phyloP scores from a whole-genome alignment of 2,113 vertebrate genomes.

The Ailuropoda melanoleuca region DNA sequence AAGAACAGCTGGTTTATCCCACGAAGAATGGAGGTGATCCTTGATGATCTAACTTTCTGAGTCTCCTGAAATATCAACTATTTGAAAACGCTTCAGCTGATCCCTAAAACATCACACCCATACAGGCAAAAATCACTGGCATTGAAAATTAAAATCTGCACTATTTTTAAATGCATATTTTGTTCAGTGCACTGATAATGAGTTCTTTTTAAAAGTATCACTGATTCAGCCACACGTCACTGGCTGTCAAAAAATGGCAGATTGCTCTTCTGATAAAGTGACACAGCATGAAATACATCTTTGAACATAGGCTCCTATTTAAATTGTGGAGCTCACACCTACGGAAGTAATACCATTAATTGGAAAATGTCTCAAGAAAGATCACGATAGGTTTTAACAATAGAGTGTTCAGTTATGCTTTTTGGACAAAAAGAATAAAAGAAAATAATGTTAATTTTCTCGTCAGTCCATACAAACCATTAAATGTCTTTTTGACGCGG shows the following conservation, averaged over 20 bases:
- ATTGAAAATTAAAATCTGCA: background rate
- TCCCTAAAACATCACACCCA: background rate
- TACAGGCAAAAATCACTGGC: conserved; percentile 26
- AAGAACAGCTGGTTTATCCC: background rate
- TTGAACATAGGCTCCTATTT: background rate
- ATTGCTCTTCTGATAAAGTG: conserved; percentile 38
- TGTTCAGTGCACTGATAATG: conserved; percentile 20
- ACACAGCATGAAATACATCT: background rate
- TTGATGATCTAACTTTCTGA: background rate
- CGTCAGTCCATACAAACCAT: background rate
- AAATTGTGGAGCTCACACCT: conserved; percentile 18
- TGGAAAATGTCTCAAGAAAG: conserved; percentile 5
- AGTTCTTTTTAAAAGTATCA: conserved; percentile 63
- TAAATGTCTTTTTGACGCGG: background rate
- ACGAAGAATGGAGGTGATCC: background rate
- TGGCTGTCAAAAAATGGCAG: conserved; percentile 41
- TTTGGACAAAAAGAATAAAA: background rate
- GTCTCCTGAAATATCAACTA: background rate
- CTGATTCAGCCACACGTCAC: conserved; percentile 40
- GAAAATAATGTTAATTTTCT: conserved; percentile 26
- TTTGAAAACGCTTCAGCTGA: conserved; percentile 46
- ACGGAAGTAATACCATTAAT: conserved; percentile 29
- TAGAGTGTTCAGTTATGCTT: background rate
- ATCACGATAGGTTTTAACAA: background rate
- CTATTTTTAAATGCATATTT: conserved; percentile 11